These are phyloP conservation scores for Isoperla grammatica DNA, from an alignment of 2,888 invertebrate species.

Conservation along the genomic window DNA sequence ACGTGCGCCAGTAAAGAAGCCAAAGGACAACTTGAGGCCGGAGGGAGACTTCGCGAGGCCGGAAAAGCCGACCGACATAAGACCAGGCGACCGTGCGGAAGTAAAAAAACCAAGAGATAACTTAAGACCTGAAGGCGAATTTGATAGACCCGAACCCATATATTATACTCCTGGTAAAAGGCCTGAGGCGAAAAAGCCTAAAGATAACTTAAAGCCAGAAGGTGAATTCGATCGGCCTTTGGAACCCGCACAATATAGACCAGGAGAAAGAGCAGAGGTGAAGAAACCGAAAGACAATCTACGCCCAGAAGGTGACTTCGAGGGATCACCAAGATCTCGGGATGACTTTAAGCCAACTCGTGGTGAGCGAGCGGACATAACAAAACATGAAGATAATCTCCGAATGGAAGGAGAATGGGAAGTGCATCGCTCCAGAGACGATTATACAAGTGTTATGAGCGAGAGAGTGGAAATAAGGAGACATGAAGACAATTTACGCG, in stretches of 20 bases:
- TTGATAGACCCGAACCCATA: slow-evolving; percentile 40
- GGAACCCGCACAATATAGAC: slow-evolving; percentile 40
- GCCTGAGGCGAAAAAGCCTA: slow-evolving; percentile 42
- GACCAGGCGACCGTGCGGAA: slow-evolving; percentile 42
- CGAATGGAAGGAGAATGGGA: slow-evolving; percentile 50
- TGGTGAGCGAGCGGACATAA: slow-evolving; percentile 33
- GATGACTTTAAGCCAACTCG: slow-evolving; percentile 16
- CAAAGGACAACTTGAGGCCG: slow-evolving; percentile 41
- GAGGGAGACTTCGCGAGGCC: slow-evolving; percentile 48
- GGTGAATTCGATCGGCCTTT: slow-evolving; percentile 50
- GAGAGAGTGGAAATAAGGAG: slow-evolving; percentile 55
- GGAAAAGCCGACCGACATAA: slow-evolving; percentile 42
- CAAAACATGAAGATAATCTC: slow-evolving; percentile 44
- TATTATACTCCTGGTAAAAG: slow-evolving; percentile 44
- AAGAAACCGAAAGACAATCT: slow-evolving; percentile 39
- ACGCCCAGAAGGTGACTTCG: slow-evolving; percentile 44
- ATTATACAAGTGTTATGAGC: slow-evolving; percentile 47
- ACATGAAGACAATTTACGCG: slow-evolving; percentile 36
- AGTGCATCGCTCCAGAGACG: slow-evolving; percentile 47
- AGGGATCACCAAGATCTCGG: slow-evolving; percentile 38
- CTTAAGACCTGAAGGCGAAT: slow-evolving; percentile 49
- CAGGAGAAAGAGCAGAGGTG: slow-evolving; percentile 50
- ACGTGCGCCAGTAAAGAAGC: slow-evolving; percentile 30
- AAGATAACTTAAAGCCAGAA: slow-evolving; percentile 47
- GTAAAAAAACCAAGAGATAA: slow-evolving; percentile 41